A percentile compares a stretch with the other conserved stretches of the same genome.
Evolutionary conservation across 1,140 invertebrate genomes (phyloP).

Genomic region (Pogonus chalceus): DNA sequence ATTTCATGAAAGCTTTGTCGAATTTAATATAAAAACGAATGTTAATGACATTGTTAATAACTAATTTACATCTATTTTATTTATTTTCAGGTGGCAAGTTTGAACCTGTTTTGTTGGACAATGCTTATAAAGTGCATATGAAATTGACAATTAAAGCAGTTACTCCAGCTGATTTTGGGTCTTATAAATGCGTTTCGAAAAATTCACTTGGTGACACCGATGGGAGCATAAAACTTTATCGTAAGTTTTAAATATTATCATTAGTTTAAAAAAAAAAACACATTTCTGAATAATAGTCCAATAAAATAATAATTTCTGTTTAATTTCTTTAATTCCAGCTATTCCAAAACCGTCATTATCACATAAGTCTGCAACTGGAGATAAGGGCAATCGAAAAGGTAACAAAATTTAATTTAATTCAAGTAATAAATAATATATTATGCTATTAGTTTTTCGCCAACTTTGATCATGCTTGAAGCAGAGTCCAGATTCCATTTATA

Average conservation of each 20-base stretch:
- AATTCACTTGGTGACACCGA: constrained; percentile 82
- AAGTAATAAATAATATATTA: too few species aligned
- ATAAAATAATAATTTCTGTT: neutral
- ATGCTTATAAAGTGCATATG: constrained; percentile 67
- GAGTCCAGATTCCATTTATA: too few species aligned
- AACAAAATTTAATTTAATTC: too few species aligned
- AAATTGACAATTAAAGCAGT: constrained; percentile 63
- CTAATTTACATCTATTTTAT: constrained; percentile 14
- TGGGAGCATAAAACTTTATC: constrained; percentile 77
- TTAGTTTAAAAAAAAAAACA: neutral
- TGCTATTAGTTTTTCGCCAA: too few species aligned
- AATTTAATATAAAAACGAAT: too few species aligned
- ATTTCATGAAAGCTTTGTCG: too few species aligned
- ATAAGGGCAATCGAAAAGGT: neutral
- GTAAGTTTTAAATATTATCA: constrained; percentile 43
- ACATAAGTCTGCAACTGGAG: neutral
- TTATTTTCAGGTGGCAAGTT: constrained; percentile 58
- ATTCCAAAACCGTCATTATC: neutral
- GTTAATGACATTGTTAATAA: too few species aligned
- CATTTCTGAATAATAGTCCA: neutral
- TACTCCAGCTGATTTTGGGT: constrained; percentile 56
- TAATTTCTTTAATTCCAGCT: neutral
- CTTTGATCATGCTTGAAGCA: too few species aligned
- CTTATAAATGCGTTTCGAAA: constrained; percentile 79
- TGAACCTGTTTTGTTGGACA: constrained; percentile 56